Conservation (phyloP, 2,888 invertebrate genomes). For the Troglohyphantes excavatus region DNA sequence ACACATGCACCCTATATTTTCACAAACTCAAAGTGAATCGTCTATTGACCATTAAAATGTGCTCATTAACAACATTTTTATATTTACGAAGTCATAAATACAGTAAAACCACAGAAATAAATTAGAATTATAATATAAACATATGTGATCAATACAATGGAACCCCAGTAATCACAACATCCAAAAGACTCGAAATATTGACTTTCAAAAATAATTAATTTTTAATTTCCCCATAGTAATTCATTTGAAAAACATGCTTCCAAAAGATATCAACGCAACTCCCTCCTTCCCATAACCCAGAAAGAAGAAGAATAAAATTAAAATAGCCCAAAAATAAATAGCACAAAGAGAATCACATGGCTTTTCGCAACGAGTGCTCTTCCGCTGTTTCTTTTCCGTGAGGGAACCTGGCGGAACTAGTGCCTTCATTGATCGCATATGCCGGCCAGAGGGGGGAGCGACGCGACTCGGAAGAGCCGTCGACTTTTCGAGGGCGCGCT, state of each 20-base stretch:
- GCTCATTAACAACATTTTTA: too few species aligned
- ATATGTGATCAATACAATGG: too few species aligned
- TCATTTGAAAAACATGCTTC: not conserved
- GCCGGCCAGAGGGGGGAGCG: slow-evolving; percentile 13
- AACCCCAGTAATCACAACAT: too few species aligned
- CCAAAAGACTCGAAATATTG: too few species aligned
- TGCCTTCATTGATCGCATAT: slow-evolving; percentile 35
- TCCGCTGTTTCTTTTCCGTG: not conserved
- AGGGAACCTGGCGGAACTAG: slow-evolving; percentile 48
- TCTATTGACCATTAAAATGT: too few species aligned
- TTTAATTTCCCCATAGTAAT: too few species aligned
- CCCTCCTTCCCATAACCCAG: not conserved
- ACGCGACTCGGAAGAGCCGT: slow-evolving; percentile 49
- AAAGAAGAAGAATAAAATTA: not conserved
- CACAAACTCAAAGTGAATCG: too few species aligned
- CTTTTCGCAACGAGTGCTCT: not conserved
- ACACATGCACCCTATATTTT: too few species aligned
- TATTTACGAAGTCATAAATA: too few species aligned
- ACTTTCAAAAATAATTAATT: too few species aligned
- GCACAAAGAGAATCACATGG: not conserved
- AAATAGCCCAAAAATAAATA: not conserved
- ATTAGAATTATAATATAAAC: too few species aligned
- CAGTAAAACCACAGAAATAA: too few species aligned
- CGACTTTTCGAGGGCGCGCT: slow-evolving; percentile 68
- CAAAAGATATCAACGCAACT: not conserved